Base-by-base conservation (phyloP, 2,888 invertebrate species). In the Carabus problematicus region DNA sequence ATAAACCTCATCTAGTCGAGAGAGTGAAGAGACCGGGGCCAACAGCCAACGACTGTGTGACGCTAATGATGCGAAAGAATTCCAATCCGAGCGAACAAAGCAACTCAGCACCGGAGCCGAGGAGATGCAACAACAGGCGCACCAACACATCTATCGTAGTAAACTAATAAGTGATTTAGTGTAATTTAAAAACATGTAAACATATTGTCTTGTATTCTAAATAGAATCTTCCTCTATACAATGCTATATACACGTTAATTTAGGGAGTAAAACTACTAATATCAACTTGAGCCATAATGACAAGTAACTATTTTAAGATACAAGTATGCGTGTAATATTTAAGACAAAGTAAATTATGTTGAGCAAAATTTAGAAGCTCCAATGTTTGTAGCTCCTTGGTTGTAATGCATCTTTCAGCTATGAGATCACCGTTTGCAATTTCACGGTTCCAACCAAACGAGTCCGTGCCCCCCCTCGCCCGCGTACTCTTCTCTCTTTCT, bases 381-480 rank as follows among this genome's bases (percentile, higher is more conserved):
- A 16, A 12, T 45, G 8, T 19, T 56, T 40, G 59, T 56, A 49
- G 39, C 47, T 66, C 66, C 59, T 59, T 49, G 16, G 66, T 49
- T 19, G 66, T 49, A 66, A 47, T 66, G 66, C 66, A 66, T 66
- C 66, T 59, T 66, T 66, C 11, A 66, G 49, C 49, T 66, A 66
- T 66, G 66, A 66, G 66, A 66, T 66, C 66, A 66, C 59, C 66
- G 47, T 7, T 66, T 43, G 66, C 66, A 66, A 66, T 59, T 66
- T 66, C 49, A 66, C 19, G 52, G 52, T n/a, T 52, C 52, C 52
- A 47, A 47, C 47, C 47, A 52, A 52, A 52, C 52, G 52, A 52
- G 16, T 52, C 8, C 3, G 4, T 49, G 12, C 14, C 49, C 8
- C 16, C 14, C 16, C 18, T 9, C 52, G 19, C 52, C 9, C 18